Percentiles rank a stretch among this genome's conserved stretches.
Conservation (phyloP, 53 echinoderm and acorn worm genomes). For the Antedon mediterranea region DNA sequence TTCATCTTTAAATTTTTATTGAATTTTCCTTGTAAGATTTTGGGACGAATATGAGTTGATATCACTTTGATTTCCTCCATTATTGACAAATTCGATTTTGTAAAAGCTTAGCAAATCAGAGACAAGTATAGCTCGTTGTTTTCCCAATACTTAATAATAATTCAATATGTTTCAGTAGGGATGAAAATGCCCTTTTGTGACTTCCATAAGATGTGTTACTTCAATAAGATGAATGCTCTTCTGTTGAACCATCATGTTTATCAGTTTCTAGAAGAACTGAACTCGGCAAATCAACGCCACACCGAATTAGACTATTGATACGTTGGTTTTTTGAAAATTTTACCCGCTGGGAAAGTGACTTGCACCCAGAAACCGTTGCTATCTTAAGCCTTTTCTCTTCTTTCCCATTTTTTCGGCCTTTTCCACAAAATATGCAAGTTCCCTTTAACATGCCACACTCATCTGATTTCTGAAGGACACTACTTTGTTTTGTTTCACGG, state of each 20-base stretch:
- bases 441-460: constrained; percentile 14
- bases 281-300: constrained; percentile 23
- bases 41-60: constrained; percentile 18
- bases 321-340: not conserved
- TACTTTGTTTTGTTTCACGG: constrained; percentile 17
- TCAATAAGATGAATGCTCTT: not conserved
- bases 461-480: constrained; percentile 4
- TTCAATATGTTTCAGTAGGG: constrained; percentile 8
- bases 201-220: not conserved
- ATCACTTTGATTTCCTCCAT: constrained; percentile 14
- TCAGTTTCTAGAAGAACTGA: not conserved
- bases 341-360: too few relatives aligned
- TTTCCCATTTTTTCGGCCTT: constrained; percentile 10
- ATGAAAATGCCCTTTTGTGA: constrained; percentile 20
- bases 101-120: constrained; percentile 7
- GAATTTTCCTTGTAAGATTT: constrained; percentile 23
- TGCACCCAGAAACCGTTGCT: constrained; percentile 2
- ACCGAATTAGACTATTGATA: not conserved
- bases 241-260: constrained; percentile 18
- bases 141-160: constrained; percentile 5
- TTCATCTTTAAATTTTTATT: constrained; percentile 13
- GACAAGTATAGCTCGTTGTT: constrained; percentile 9
- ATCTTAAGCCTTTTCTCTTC: constrained; percentile 12
- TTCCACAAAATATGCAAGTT: constrained; percentile 25
- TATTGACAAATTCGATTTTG: constrained; percentile 12